phyloP scores from a whole-genome alignment of 2,113 vertebrate species.

The Epinephelus cyanopodus region DNA sequence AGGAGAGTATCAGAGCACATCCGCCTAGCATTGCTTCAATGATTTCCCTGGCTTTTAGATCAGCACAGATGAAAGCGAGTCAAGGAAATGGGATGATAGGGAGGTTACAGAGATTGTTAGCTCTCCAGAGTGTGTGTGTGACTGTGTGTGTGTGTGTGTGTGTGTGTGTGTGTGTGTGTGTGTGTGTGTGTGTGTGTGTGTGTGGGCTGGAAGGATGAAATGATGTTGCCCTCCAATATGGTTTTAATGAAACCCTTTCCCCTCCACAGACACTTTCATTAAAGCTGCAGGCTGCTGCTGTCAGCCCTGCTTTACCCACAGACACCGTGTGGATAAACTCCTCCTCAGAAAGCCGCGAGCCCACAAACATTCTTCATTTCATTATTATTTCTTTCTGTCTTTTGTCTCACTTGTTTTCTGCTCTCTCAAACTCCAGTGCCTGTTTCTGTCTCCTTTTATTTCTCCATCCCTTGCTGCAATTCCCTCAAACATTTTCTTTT shows the following conservation, averaged over 20 bases:
- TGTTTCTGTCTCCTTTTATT: not conserved
- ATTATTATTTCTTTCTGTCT: constrained; percentile 9
- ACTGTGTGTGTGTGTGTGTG: not conserved
- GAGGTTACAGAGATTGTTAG: constrained; percentile 48
- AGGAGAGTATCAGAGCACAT: constrained; percentile 36
- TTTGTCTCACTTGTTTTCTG: not conserved
- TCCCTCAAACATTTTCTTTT: not conserved
- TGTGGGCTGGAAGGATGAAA: constrained; percentile 41
- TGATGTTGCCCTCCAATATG: constrained; percentile 62
- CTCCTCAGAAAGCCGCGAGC: constrained; percentile 4
- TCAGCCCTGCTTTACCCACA: constrained; percentile 34
- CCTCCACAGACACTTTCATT: constrained; percentile 70
- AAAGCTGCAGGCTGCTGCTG: constrained; percentile 58
- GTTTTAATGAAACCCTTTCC: constrained; percentile 72
- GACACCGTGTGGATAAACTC: constrained; percentile 13
- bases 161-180: constrained; percentile 13
- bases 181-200: constrained; percentile 12
- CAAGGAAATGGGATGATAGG: constrained; percentile 27
- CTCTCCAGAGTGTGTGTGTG: constrained; percentile 22
- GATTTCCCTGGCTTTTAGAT: constrained; percentile 48
- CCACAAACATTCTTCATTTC: constrained; percentile 21
- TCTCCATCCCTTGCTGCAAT: too few relatives aligned
- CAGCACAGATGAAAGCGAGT: constrained; percentile 49
- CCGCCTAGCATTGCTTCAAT: constrained; percentile 26
- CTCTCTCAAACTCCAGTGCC: not conserved